Evolutionary conservation across 2,113 vertebrate species (phyloP), one percentile per base, ranked within the genome.

Genomic region (Takifugu flavidus): DNA sequence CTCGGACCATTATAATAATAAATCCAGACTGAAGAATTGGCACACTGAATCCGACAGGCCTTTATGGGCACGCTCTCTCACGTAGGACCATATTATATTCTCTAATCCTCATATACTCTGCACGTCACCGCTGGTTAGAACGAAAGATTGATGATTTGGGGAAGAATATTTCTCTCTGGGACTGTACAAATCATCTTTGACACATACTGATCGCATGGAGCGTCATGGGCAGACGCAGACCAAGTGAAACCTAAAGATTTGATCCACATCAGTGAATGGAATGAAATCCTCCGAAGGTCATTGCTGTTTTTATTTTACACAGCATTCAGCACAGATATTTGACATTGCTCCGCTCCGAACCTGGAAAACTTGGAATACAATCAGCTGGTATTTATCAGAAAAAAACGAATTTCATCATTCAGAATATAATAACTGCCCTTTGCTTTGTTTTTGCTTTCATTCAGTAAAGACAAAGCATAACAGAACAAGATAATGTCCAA

Each of bases 31-130:
- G 67, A 87, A 70, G 74, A 84, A 73, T 68, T 70, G 75, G 75
- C 70, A 62, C 77, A 79, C 65, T 69, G 80, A 86, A 86, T 82
- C 74, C 82, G 87, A 89, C 81, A 85, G 80, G 74, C 63, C 85
- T 88, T 86, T 82, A 87, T 87, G 78, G 82, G 74, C 56, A 64
- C 53, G 49, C 75, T 83, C 73, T 73, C 80, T 85, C 70, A 70
- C 72, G 72, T 75, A 67, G 34, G 62, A 72, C 64, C 50, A 59
- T 55, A 59, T 82, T 67, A 73, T 77, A 44, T 58, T 70, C 72
- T 53, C 51, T 59, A 73, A 77, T 64, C 70, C 60, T 75, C 56
- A 71, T 62, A 73, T 47, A 65, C 65, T 54, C 62, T 25, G 62
- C 77, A 68, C 10, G 28, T 72, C 64, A 2, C 27, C 2, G 46